phyloP scores from a whole-genome alignment of 2,797 vertebrate genomes.

The Taenioides sp. region DNA sequence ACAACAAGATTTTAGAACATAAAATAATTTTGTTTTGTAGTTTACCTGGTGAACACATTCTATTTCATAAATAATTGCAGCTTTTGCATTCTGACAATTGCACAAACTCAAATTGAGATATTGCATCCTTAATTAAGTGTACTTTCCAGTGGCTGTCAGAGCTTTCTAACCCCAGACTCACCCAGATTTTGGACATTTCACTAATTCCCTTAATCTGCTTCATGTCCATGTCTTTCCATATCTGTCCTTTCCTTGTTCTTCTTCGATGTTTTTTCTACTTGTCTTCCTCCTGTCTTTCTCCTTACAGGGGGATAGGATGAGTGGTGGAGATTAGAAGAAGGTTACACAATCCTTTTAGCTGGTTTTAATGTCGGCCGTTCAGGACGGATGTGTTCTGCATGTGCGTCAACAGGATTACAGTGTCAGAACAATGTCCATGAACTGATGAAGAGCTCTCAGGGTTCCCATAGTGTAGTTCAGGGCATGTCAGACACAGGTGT shows the following conservation, averaged over 20 bases:
- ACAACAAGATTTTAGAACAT: too few species aligned
- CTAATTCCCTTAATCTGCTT: conserved; percentile 64
- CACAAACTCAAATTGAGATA: too few species aligned
- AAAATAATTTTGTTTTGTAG: too few species aligned
- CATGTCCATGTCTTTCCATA: conserved; percentile 52
- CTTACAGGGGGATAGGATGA: conserved; percentile 47
- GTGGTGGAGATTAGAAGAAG: conserved; percentile 62
- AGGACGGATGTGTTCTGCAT: conserved; percentile 59
- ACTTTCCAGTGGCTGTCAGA: conserved; percentile 37
- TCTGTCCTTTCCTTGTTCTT: conserved; percentile 53
- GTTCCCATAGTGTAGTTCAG: conserved; percentile 14
- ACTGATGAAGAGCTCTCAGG: conserved; percentile 42
- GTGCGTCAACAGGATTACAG: conserved; percentile 71
- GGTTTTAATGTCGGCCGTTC: conserved; percentile 58
- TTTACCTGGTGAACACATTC: too few species aligned
- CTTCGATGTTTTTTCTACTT: conserved; percentile 21
- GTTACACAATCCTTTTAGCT: conserved; percentile 69
- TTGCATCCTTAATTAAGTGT: conserved; percentile 23
- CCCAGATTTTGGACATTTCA: conserved; percentile 41
- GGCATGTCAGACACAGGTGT: conserved; percentile 18
- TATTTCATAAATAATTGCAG: too few species aligned
- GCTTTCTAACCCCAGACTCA: conserved; percentile 48
- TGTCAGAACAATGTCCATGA: conserved; percentile 59
- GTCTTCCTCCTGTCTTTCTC: conserved; percentile 26
- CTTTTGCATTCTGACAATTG: too few species aligned